Percentiles rank a stretch among this genome's conserved stretches.
Conservation (phyloP, 2,888 invertebrate species). For the Sabatieria punctata region DNA sequence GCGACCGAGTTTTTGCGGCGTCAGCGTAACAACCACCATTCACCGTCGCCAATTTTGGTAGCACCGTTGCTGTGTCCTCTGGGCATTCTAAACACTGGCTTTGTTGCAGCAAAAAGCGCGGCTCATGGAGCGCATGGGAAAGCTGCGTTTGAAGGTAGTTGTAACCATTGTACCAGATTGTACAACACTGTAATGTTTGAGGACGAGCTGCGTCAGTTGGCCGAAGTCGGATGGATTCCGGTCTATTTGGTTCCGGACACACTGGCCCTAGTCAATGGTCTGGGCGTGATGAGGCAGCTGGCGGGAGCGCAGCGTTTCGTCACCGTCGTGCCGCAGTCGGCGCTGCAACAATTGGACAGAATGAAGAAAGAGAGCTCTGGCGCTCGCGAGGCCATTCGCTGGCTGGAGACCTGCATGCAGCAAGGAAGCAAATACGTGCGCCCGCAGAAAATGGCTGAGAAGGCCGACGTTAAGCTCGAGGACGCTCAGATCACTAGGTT, state of each 20-base stretch:
- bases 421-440: slow-evolving; percentile 69
- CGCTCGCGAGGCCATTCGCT: slow-evolving; percentile 77
- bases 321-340: slow-evolving; percentile 25
- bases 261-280: slow-evolving; percentile 33
- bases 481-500: no score
- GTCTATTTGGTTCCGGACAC: slow-evolving; percentile 32
- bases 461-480: no score
- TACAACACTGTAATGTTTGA: no score
- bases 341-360: background rate
- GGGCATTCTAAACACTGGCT: no score
- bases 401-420: slow-evolving; percentile 70
- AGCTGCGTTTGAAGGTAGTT: no score
- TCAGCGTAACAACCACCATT: no score
- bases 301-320: background rate
- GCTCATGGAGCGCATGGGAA: no score
- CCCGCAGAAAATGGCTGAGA: slow-evolving; percentile 68
- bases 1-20: no score
- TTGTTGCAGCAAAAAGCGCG: no score
- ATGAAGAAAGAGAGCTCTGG: slow-evolving; percentile 63
- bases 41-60: no score
- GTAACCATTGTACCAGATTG: no score
- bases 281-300: background rate
- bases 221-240: slow-evolving; percentile 22
- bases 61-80: no score
- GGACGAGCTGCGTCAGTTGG: slow-evolving; percentile 33